phyloP scores from a whole-genome alignment of 2,888 invertebrate genomes.

The Onchidella celtica region DNA sequence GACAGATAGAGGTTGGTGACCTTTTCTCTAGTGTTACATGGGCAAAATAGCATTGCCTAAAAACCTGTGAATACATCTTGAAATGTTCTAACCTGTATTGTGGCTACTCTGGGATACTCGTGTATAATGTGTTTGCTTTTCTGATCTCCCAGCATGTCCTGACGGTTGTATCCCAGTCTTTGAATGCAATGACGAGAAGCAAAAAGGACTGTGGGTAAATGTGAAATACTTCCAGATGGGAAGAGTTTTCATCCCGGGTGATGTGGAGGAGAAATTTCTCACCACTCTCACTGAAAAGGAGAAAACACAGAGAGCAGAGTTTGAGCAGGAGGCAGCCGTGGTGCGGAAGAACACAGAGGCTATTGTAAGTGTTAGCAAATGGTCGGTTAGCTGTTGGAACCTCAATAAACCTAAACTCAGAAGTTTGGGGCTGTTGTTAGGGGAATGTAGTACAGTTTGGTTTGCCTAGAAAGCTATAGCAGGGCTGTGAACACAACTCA shows the following conservation, averaged over 20 bases:
- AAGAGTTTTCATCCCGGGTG: constrained; percentile 61
- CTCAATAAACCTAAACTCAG: too few species aligned
- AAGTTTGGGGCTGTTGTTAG: too few species aligned
- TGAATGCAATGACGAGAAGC: constrained; percentile 52
- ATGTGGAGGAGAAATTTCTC: constrained; percentile 67
- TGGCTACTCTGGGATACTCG: too few species aligned
- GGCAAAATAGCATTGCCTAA: too few species aligned
- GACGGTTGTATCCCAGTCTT: constrained; percentile 57
- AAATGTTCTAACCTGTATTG: too few species aligned
- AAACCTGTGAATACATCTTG: too few species aligned
- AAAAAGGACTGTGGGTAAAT: constrained; percentile 67
- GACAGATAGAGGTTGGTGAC: too few species aligned
- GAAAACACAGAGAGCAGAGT: constrained; percentile 63
- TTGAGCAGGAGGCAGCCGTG: constrained; percentile 66
- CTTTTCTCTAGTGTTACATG: too few species aligned
- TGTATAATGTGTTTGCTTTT: neutral
- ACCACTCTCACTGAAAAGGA: constrained; percentile 66
- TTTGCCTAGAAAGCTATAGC: too few species aligned
- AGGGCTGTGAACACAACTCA: too few species aligned
- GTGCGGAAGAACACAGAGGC: constrained; percentile 69
- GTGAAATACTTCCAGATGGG: constrained; percentile 72
- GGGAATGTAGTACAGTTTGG: too few species aligned
- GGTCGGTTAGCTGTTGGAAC: too few species aligned
- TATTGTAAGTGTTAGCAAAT: constrained; percentile 58
- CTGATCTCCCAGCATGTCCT: constrained; percentile 58